Conservation (phyloP, 2,888 invertebrate species). For the Leuctra nigra region DNA sequence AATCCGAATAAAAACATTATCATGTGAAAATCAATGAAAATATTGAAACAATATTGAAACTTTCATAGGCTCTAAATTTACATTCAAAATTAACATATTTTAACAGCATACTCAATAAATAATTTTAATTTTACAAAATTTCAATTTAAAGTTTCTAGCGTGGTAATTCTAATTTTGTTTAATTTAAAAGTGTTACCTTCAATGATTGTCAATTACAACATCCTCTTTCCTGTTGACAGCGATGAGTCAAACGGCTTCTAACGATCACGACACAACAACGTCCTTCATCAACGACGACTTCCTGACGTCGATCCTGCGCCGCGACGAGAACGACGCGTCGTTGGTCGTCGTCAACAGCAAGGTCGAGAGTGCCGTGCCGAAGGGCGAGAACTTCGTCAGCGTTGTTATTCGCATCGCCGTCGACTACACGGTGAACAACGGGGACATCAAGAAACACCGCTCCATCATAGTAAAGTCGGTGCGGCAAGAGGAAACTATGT, state of each 20-base stretch:
- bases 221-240: too few species aligned
- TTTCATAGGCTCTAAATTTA: too few species aligned
- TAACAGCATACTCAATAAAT: too few species aligned
- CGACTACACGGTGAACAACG: slow-evolving; percentile 5
- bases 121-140: too few species aligned
- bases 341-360: not conserved
- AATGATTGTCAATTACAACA: too few species aligned
- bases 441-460: not conserved
- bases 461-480: slow-evolving; percentile 24
- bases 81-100: too few species aligned
- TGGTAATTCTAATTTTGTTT: too few species aligned
- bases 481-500: slow-evolving; percentile 19
- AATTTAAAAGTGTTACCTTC: too few species aligned
- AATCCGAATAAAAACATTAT: too few species aligned
- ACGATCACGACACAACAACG: not conserved
- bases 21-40: too few species aligned
- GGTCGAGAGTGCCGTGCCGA: slow-evolving; percentile 14
- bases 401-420: slow-evolving; percentile 17
- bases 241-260: not conserved
- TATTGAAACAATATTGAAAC: too few species aligned
- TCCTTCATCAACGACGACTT: slow-evolving; percentile 12
- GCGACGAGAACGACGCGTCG: slow-evolving; percentile 2
- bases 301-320: slow-evolving; percentile 15
- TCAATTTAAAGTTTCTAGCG: too few species aligned
- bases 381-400: slow-evolving; percentile 24